phyloP scores from a whole-genome alignment of 2,888 invertebrate species.

The Agonopterix subpropinquella region DNA sequence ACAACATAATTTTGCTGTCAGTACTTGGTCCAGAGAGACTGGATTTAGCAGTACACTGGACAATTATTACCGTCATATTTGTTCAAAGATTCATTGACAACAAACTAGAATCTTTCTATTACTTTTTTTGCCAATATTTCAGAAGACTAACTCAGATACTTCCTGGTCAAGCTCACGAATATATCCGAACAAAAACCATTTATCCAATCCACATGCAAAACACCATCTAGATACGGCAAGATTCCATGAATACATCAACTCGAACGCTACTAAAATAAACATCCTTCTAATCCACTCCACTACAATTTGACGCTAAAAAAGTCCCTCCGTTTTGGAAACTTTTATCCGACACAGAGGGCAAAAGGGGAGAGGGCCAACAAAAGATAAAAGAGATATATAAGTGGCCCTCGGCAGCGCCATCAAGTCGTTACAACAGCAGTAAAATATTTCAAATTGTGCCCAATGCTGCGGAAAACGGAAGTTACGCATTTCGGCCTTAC shows the following conservation, averaged over 20 bases:
- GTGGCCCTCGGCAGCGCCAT: conserved; percentile 72
- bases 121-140: no score
- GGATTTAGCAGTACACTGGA: conserved; percentile 1
- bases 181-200: not conserved
- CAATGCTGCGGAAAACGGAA: conserved; percentile 76
- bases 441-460: conserved; percentile 76
- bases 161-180: no score
- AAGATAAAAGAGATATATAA: conserved; percentile 75
- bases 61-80: no score
- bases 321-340: conserved; percentile 40
- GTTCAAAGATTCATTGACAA: no score
- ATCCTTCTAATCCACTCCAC: conserved; percentile 24
- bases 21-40: not conserved
- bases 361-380: conserved; percentile 61
- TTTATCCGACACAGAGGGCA: conserved; percentile 50
- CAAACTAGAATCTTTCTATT: no score
- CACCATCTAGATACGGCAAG: no score
- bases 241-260: no score
- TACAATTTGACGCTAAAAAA: conserved; percentile 45
- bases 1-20: conserved; percentile 8
- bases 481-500: conserved; percentile 51
- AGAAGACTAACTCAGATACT: no score
- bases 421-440: conserved; percentile 75
- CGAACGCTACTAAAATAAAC: conserved; percentile 10
- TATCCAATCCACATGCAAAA: not conserved